Evolutionary conservation across 2,797 vertebrate genomes (phyloP).

Genomic region (Onychomys torridus): DNA sequence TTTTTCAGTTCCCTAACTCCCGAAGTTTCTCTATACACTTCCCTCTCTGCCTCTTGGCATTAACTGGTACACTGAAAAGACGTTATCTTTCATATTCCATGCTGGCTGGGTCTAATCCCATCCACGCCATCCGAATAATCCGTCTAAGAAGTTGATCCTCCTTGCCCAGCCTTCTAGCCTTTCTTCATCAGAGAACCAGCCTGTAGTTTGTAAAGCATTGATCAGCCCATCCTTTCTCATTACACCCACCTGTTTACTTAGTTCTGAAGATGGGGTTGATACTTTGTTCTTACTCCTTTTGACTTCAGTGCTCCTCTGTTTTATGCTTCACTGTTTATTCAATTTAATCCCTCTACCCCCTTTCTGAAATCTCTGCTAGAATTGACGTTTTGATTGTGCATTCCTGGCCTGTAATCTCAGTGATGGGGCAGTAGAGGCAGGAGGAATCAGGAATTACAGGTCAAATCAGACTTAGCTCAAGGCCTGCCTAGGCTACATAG

Average conservation of each 20-base stretch:
- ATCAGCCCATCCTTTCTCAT: neutral
- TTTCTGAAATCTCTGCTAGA: neutral
- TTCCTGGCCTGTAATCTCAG: neutral
- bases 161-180: neutral
- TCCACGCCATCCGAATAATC: neutral
- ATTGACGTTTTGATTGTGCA: neutral
- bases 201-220: neutral
- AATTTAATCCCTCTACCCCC: neutral
- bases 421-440: no score
- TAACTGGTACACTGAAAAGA: neutral
- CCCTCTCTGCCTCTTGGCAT: neutral
- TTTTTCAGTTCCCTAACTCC: neutral
- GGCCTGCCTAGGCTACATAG: neutral
- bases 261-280: neutral
- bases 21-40: neutral
- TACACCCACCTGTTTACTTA: neutral
- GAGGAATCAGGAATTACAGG: neutral
- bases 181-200: neutral
- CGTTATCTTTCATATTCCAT: neutral
- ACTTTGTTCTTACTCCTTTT: neutral
- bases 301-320: neutral
- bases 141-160: neutral
- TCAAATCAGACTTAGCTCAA: neutral
- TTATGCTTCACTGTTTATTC: neutral
- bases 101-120: neutral